phyloP scores from a whole-genome alignment of 2,113 vertebrate genomes.

The Chaetodon trifascialis region DNA sequence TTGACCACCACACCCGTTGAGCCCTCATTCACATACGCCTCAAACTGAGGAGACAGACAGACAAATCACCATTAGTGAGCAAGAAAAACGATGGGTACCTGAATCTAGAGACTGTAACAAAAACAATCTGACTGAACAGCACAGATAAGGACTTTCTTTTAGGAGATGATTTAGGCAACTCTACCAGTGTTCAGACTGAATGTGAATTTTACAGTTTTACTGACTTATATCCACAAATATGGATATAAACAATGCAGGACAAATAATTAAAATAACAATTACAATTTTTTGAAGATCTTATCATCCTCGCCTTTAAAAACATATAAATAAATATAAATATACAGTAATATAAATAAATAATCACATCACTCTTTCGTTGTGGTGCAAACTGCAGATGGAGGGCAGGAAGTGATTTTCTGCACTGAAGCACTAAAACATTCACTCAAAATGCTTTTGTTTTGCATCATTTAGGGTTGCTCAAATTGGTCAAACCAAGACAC shows the following conservation, averaged over 20 bases:
- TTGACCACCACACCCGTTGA: slow-evolving; percentile 93
- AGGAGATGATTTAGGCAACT: background rate
- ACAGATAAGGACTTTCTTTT: background rate
- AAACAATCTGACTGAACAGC: background rate
- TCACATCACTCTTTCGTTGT: too few species aligned
- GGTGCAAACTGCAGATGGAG: too few species aligned
- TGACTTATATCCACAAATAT: too few species aligned
- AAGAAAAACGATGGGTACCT: background rate
- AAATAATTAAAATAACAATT: background rate
- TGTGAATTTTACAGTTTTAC: background rate
- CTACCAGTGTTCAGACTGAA: slow-evolving; percentile 4
- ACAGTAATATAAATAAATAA: too few species aligned
- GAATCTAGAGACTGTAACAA: background rate
- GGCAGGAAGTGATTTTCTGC: too few species aligned
- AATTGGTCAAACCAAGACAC: too few species aligned
- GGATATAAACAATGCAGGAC: background rate
- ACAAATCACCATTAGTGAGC: background rate
- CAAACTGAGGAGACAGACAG: slow-evolving; percentile 85
- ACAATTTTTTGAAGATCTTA: too few species aligned
- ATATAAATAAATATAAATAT: too few species aligned
- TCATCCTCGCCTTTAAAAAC: too few species aligned
- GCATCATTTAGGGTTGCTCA: too few species aligned
- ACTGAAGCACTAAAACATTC: too few species aligned
- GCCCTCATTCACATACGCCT: slow-evolving; percentile 92
- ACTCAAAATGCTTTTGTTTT: too few species aligned